Conservation (phyloP, 2,888 invertebrate species). For the Polymixis lichenea region DNA sequence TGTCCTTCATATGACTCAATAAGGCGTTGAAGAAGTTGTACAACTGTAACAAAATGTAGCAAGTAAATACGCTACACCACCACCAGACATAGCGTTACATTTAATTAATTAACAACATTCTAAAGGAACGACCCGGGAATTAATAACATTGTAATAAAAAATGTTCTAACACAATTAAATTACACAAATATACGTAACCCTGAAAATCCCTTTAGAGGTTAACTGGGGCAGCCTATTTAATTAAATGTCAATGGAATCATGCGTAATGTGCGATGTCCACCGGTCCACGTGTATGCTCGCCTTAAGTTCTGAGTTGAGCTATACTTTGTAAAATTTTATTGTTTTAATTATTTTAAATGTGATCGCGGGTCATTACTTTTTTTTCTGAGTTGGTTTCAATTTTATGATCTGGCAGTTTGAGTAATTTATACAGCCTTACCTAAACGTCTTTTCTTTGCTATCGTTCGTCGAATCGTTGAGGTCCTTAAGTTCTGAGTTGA, state of each 20-base stretch:
- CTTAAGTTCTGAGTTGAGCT: no score
- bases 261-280: not conserved
- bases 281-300: no score
- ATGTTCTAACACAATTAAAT: constrained; percentile 23
- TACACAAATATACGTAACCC: constrained; percentile 10
- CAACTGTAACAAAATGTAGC: constrained; percentile 91
- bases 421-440: no score
- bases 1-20: constrained; percentile 95
- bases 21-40: constrained; percentile 98
- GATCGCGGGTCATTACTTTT: no score
- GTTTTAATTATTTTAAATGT: no score
- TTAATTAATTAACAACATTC: constrained; percentile 45
- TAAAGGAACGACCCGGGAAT: constrained; percentile 23
- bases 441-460: no score
- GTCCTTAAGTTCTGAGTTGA: no score
- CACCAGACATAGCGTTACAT: constrained; percentile 17
- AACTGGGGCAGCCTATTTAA: not conserved
- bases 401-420: no score
- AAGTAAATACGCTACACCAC: constrained; percentile 27
- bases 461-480: no score
- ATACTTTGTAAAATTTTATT: no score
- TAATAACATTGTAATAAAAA: constrained; percentile 33
- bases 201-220: constrained; percentile 16
- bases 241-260: constrained; percentile 15
- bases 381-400: no score